phyloP scores from a whole-genome alignment of 1,140 invertebrate genomes.

The Dolichoris vasculosae region DNA sequence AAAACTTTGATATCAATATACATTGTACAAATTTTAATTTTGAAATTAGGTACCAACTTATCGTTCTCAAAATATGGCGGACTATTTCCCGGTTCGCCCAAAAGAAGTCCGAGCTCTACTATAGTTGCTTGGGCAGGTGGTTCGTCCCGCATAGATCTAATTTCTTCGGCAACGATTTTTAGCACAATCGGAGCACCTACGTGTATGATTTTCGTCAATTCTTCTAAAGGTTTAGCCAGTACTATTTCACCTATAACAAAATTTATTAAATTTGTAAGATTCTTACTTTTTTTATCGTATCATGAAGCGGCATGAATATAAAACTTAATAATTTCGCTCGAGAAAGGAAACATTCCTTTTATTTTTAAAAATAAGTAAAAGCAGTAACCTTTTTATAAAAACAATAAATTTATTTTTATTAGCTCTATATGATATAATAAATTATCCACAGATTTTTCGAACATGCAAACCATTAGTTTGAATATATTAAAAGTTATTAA shows the following conservation, averaged over 20 bases:
- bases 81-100: conserved; percentile 83
- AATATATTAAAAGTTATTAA: conserved; percentile 28
- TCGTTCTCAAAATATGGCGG: conserved; percentile 86
- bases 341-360: no score
- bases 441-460: not conserved
- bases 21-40: conserved; percentile 21
- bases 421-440: not conserved
- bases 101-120: conserved; percentile 85
- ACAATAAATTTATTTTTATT: not conserved
- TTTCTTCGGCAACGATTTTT: conserved; percentile 89
- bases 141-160: conserved; percentile 80
- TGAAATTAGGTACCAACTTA: conserved; percentile 74
- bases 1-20: no score
- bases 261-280: no score
- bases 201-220: conserved; percentile 85
- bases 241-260: conserved; percentile 81
- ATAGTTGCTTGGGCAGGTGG: conserved; percentile 84
- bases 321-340: no score
- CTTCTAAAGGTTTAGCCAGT: conserved; percentile 82
- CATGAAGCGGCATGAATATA: no score
- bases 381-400: not conserved
- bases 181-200: conserved; percentile 86
- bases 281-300: no score
- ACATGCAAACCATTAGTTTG: not conserved
- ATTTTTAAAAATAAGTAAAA: no score